phyloP scores from a whole-genome alignment of 2,888 invertebrate genomes.

The Melanostoma scalare region DNA sequence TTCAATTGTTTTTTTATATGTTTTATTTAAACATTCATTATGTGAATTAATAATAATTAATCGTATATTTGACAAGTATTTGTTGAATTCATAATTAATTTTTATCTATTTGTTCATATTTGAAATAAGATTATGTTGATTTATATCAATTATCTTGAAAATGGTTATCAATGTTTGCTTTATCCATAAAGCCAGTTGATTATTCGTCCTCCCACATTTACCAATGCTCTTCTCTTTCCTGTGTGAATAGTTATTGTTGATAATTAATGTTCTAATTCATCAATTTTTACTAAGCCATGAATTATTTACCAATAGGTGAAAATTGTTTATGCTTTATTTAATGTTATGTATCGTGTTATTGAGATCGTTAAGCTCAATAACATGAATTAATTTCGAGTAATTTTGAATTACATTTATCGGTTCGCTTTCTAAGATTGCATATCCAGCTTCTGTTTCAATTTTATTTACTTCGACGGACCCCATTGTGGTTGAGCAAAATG shows the following conservation, averaged over 20 bases:
- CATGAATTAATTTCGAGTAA: slow-evolving; percentile 45
- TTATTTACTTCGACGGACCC: too few species aligned
- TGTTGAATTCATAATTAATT: slow-evolving; percentile 43
- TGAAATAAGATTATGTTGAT: slow-evolving; percentile 44
- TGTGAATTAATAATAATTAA: slow-evolving; percentile 36
- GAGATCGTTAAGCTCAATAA: slow-evolving; percentile 42
- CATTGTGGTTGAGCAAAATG: too few species aligned
- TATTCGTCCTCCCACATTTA: slow-evolving; percentile 32
- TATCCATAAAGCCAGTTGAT: slow-evolving; percentile 57
- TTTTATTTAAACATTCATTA: slow-evolving; percentile 39
- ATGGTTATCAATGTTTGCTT: slow-evolving; percentile 37
- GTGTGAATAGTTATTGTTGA: slow-evolving; percentile 30
- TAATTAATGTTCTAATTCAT: slow-evolving; percentile 39
- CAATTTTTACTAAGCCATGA: slow-evolving; percentile 25
- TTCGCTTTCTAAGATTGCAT: slow-evolving; percentile 4
- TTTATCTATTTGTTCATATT: slow-evolving; percentile 43
- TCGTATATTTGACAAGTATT: slow-evolving; percentile 44
- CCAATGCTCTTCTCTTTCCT: slow-evolving; percentile 41
- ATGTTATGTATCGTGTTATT: slow-evolving; percentile 25
- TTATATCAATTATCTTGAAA: slow-evolving; percentile 43
- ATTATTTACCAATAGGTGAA: slow-evolving; percentile 18
- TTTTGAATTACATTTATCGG: too few species aligned
- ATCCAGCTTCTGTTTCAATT: too few species aligned
- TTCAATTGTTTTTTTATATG: slow-evolving; percentile 13
- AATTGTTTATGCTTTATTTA: slow-evolving; percentile 25